Evolutionary conservation across 2,797 vertebrate species (phyloP).

Genomic region (Poliocrania exsul): DNA sequence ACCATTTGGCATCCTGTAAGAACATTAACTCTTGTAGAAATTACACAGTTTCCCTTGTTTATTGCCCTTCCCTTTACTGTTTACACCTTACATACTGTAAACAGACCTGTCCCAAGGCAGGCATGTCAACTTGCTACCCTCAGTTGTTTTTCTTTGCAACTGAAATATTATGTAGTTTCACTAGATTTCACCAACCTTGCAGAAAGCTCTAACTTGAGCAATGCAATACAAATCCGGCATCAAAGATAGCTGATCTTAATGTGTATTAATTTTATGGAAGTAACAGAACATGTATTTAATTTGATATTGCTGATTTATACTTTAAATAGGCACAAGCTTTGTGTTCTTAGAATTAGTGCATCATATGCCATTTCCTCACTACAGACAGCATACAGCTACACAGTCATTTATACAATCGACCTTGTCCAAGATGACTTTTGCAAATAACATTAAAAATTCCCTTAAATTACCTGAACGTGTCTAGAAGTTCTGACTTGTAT

Average conservation of each 20-base stretch:
- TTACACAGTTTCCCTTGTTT: neutral
- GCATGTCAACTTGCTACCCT: neutral
- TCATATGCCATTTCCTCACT: rapidly evolving
- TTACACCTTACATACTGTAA: neutral
- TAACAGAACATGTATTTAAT: neutral
- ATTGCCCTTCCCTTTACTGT: neutral
- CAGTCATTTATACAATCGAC: neutral
- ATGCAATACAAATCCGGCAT: neutral
- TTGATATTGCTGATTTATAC: neutral
- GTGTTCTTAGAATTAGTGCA: neutral
- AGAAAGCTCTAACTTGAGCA: neutral
- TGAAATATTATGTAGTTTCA: neutral
- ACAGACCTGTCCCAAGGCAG: neutral
- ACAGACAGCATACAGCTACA: neutral
- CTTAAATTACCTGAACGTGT: rapidly evolving
- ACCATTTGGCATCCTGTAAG: neutral
- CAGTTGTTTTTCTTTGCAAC: neutral
- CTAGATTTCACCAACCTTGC: neutral
- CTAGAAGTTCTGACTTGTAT: neutral
- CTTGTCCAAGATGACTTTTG: neutral
- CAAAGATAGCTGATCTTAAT: neutral
- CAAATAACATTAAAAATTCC: neutral
- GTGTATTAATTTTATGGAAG: neutral
- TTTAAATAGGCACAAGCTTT: neutral
- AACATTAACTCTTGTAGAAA: neutral